Evolutionary conservation across 2,797 vertebrate genomes (phyloP).

Genomic region (Loriculus beryllinus): DNA sequence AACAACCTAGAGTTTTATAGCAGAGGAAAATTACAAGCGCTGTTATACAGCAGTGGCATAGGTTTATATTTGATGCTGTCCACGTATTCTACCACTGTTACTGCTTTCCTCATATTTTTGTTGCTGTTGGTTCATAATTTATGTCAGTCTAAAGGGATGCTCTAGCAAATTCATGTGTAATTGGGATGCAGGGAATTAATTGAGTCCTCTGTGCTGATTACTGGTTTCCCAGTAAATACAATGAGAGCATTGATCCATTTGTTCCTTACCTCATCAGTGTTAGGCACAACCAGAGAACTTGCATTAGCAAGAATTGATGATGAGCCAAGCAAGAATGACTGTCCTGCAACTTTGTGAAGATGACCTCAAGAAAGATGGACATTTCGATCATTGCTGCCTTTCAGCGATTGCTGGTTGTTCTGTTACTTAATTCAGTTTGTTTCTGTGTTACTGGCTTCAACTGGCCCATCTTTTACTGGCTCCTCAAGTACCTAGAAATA

Average conservation of each 20-base stretch:
- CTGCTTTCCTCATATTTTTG: background rate
- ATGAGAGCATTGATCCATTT: constrained; percentile 42
- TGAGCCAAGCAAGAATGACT: background rate
- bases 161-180: background rate
- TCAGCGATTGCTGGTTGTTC: background rate
- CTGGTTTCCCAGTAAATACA: constrained; percentile 41
- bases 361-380: background rate
- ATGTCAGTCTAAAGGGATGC: background rate
- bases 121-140: background rate
- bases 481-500: background rate
- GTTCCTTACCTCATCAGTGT: constrained; percentile 37
- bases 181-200: constrained; percentile 5
- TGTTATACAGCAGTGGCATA: background rate
- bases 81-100: background rate
- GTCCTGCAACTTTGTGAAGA: background rate
- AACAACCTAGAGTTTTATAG: rapidly evolving
- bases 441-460: background rate
- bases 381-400: background rate
- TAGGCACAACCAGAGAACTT: constrained; percentile 10
- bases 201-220: background rate
- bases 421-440: background rate
- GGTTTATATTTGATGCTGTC: background rate
- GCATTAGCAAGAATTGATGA: constrained; percentile 41
- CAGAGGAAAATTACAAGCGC: background rate
- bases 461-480: background rate